Conservation (phyloP, 1,140 invertebrate genomes). For the Bombus waltoni region DNA sequence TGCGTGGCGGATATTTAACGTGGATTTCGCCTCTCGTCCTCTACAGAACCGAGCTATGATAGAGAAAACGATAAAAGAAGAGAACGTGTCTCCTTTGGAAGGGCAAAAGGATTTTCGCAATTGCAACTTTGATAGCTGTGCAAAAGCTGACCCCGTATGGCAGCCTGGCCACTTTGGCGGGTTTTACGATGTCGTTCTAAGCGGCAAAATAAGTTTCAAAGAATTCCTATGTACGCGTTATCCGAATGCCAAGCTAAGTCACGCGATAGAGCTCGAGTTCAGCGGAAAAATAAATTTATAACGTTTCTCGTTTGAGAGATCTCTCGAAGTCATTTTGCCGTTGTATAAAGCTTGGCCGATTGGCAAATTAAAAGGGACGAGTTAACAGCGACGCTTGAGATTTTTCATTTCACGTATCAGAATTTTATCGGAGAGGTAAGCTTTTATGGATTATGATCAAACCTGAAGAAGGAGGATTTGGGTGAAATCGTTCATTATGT, state of each 20-base stretch:
- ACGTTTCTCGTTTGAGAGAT: neutral
- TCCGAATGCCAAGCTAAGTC: neutral
- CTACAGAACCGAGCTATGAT: too few relatives aligned
- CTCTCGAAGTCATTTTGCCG: neutral
- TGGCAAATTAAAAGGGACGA: neutral
- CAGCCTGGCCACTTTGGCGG: neutral
- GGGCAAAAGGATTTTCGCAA: slow-evolving; percentile 17
- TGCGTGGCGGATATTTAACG: slow-evolving; percentile 32
- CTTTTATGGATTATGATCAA: neutral
- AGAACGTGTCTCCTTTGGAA: neutral
- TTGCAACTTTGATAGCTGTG: slow-evolving; percentile 23
- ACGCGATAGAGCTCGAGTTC: too few relatives aligned
- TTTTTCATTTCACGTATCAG: neutral
- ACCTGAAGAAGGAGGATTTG: neutral
- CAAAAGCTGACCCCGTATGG: neutral
- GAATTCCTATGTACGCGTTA: neutral
- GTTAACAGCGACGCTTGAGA: neutral
- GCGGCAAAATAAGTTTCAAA: neutral
- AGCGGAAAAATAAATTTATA: neutral
- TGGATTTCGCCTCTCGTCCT: neutral
- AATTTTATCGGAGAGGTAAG: neutral
- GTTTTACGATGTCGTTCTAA: neutral
- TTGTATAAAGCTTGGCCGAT: neutral
- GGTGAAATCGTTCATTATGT: too few relatives aligned
- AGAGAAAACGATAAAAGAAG: neutral